Base-by-base conservation (phyloP, 1,140 invertebrate genomes). In the Andrena cerasifolii region DNA sequence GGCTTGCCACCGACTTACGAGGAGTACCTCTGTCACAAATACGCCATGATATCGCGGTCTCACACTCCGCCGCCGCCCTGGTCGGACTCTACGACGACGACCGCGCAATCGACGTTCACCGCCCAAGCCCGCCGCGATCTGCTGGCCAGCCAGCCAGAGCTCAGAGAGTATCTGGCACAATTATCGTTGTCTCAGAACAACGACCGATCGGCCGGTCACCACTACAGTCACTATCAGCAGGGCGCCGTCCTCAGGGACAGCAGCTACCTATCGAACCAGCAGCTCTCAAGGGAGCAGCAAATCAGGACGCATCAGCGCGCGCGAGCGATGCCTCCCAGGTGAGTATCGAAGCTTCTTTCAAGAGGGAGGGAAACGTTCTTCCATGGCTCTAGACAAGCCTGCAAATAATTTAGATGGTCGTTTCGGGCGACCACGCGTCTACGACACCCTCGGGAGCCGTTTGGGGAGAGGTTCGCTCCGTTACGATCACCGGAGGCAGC, bases 1-100 rank as follows among this genome's bases (percentile, higher is more conserved):
- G 91, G 92, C 40, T 59, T 92, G 51, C 92, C 91, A 21, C 92
- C 92, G 18, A 92, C 92, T 49, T 93, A 93, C 72, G 92, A 92
- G 36, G 92, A 93, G 58, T 91, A 92, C 67, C 80, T 92, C 43
- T 87, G 83, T 63, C 90, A 91, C 83, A 91, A 90, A 43, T 89
- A 89, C 76, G 85, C 87, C 16, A 87, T 91, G 87, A 71, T 90
- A 18, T 86, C 90, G 5, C 91, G 91, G 8, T 93, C 92, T 12
- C 91, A 91, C 47, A 92, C 92, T 28, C 92, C 91, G 0, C 92
- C 92, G 2, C 92, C 91, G 3, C 91, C 92, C 0, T 93, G 92
- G 92, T 90, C 92, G 5, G 90, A 92, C 33, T 89, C 90, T 1
- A 65, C 78, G 26, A 40, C 75, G 10, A 36, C 79, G n/a, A 31